Base-by-base conservation (phyloP, 2,113 vertebrate genomes). In the Lipophrys pholis region DNA sequence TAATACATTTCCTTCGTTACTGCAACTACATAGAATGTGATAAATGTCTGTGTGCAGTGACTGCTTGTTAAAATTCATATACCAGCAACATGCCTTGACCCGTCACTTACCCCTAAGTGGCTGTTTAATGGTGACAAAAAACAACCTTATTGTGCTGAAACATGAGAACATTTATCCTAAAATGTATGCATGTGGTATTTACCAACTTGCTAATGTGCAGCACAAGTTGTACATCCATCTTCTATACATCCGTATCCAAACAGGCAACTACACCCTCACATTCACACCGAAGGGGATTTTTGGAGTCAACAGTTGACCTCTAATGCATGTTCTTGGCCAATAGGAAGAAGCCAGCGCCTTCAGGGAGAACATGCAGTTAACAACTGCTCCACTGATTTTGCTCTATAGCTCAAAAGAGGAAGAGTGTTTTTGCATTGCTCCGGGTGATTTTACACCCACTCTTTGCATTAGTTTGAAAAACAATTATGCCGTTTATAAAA, bases 51-150 rank as follows among this genome's bases (percentile, higher is more conserved):
- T 12, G 51, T 17, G 35, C 42, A 30, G 50, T 42, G 35, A 56
- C 8, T 42, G 12, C 30, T 49, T 1, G 5, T 30, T 36, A 10
- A 68, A 65, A 35, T 7, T 8, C 11, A 16, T 1, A 21, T 1
- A 1, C 21, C 30, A 64, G 17, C 53, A 41, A 40, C 38, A 62
- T 46, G 39, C 53, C 69, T 38, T 46, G 46, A 53, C n/a, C 57
- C 14, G 39, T 30, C 21, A 30, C 2, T 30, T 30, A 30, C 21
- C 4, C 21, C 36, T 42, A 11, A 21, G 12, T 54, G 17, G 9
- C 11, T 55, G 17, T 73, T 58, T 46, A 46, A 52, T 53, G 11
- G 11, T 45, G 21, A 30, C 21, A 30, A 30, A 30, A 30, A 30
- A 4, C 2, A 30, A 30, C 4, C 21, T 7, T 48, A 48, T 7